Base-by-base conservation (phyloP, 2,797 vertebrate species). In the Zalophus californianus region DNA sequence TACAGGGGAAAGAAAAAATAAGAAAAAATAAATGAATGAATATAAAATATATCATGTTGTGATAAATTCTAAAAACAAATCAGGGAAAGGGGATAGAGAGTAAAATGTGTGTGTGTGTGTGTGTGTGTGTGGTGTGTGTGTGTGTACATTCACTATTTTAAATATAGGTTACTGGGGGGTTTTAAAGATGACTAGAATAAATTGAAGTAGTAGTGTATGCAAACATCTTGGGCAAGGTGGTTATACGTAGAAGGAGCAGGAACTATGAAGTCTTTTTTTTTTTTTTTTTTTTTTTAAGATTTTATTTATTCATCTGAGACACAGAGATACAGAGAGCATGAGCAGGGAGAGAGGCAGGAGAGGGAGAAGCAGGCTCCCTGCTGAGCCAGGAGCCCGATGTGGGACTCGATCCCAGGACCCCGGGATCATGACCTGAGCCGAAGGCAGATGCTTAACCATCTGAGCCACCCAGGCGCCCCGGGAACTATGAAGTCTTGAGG, bases 61-160 rank as follows among this genome's bases (percentile, higher is more conserved):
- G 38, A 77, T 90, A 52, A 82, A 86, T 82, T 93, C 35, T 58
- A 27, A 56, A 93, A 95, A 83, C 15, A 86, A 38, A 52, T 23
- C 2, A 54, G 25, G 18, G 6, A 82, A 75, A 82, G 23, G 2
- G 23, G 29, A 75, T 32, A 44, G 7, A 85, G 25, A 88, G 10
- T 35, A 32, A 86, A 79, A 25, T 94, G 66, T 80, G 4, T 50
- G 5, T 29, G 8, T 23, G 9, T 23, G 0, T 77, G 3, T 83
- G 32, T 54, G n/a, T 10, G n/a, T 18, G 18, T 44, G 8, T 23
- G 9, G 0, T 77, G 3, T 83, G 32, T 77, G 27, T 54, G n/a
- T 10, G n/a, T 18, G 18, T 44, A 15, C 23, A 23, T 73, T 73
- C 13, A 8, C 44, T 78, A 23, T 84, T 94, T 94, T 56, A 78